These are phyloP conservation scores for Neosalanx taihuensis DNA, from an alignment of 2,797 vertebrate genomes.

Conservation along the genomic window DNA sequence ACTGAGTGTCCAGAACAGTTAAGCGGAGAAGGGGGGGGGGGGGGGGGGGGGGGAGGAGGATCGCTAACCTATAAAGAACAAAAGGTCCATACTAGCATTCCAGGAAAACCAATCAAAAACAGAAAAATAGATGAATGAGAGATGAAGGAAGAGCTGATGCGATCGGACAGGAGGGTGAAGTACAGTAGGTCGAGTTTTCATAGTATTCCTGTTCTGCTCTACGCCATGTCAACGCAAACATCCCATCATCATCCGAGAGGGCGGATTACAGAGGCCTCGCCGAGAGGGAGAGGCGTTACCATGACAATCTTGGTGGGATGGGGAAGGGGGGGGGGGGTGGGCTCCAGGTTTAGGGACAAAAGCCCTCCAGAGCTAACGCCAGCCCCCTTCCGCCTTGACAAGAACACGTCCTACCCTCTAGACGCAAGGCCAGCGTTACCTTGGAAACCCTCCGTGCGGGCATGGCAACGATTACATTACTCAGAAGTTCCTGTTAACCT, in stretches of 20 bases:
- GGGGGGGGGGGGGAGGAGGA: no score
- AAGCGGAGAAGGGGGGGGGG: background rate
- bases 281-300: background rate
- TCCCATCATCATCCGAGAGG: background rate
- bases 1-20: background rate
- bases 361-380: background rate
- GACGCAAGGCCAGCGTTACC: slow-evolving; percentile 20
- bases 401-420: background rate
- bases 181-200: background rate
- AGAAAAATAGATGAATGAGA: background rate
- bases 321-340: background rate
- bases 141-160: background rate
- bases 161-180: background rate
- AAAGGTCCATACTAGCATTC: background rate
- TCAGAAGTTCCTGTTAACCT: slow-evolving; percentile 22
- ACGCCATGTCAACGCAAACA: background rate
- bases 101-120: background rate
- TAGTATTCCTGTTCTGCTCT: background rate
- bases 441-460: slow-evolving; percentile 34
- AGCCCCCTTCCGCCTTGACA: no score
- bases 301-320: background rate
- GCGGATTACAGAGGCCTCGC: background rate
- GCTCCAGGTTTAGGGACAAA: slow-evolving; percentile 17
- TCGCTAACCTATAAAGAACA: background rate
- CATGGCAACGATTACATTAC: slow-evolving; percentile 36